phyloP scores from a whole-genome alignment of 1,140 invertebrate genomes.

The Pogonomyrmex californicus region DNA sequence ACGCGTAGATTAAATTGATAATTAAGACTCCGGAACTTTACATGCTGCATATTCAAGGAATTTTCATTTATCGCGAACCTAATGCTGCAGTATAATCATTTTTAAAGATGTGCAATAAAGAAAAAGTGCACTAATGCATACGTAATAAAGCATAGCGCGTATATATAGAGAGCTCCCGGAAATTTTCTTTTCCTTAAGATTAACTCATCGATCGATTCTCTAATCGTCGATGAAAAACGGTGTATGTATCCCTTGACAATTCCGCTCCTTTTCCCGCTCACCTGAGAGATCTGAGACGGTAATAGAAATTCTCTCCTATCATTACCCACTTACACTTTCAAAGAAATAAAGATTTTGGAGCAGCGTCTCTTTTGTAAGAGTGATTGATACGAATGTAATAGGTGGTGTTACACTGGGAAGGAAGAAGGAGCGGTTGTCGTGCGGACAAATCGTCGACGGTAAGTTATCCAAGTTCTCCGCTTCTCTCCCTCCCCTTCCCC shows the following conservation, averaged over 20 bases:
- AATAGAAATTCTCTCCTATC: neutral
- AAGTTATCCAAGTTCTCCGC: slow-evolving; percentile 39
- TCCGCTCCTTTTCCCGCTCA: neutral
- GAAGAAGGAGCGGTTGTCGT: slow-evolving; percentile 18
- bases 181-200: neutral
- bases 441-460: slow-evolving; percentile 33
- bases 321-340: neutral
- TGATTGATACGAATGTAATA: slow-evolving; percentile 32
- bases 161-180: too few species aligned
- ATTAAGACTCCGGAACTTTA: neutral
- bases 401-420: slow-evolving; percentile 1
- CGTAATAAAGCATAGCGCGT: neutral
- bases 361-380: neutral
- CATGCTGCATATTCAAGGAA: neutral
- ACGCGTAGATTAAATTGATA: neutral
- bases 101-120: slow-evolving; percentile 46
- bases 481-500: neutral
- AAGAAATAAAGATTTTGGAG: slow-evolving; percentile 29
- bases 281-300: neutral
- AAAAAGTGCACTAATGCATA: slow-evolving; percentile 11
- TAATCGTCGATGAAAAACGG: neutral
- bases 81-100: slow-evolving; percentile 9
- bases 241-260: neutral
- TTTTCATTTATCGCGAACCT: slow-evolving; percentile 13
- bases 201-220: neutral